Conservation (phyloP, 2,113 vertebrate species). For the Neotragus pygmaeus region DNA sequence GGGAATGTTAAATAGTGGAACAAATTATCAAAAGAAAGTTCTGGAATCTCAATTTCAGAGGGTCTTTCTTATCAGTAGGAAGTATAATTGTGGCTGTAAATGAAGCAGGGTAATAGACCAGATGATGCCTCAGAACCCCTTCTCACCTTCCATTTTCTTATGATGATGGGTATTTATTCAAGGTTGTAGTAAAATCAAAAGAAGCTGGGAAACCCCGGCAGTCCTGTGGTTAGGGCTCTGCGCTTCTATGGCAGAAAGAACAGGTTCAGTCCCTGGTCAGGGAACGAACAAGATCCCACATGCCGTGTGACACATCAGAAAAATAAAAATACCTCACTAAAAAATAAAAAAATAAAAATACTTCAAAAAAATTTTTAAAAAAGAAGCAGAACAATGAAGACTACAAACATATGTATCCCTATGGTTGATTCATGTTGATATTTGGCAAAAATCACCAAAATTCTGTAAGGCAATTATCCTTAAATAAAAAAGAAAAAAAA, state of each 20-base stretch:
- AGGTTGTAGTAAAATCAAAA: neutral
- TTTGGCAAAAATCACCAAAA: neutral
- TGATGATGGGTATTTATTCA: neutral
- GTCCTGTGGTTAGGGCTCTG: neutral
- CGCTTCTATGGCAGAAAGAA: neutral
- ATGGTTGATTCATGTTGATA: neutral
- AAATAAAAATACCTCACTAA: neutral
- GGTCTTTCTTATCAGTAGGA: neutral
- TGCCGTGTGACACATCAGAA: neutral
- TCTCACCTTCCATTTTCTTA: neutral
- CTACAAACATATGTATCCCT: neutral
- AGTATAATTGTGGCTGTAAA: neutral
- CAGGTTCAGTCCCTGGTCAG: neutral
- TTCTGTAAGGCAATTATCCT: neutral
- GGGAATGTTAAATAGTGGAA: neutral
- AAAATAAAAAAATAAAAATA: neutral
- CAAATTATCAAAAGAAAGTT: neutral
- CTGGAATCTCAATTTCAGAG: neutral
- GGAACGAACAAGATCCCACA: neutral
- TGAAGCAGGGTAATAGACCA: neutral
- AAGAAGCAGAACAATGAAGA: neutral
- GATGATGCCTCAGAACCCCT: neutral
- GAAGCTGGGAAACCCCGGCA: neutral
- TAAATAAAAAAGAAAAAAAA: neutral
- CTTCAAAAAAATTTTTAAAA: neutral